Evolutionary conservation across 2,888 invertebrate genomes (phyloP).

Genomic region (Patella pellucida): DNA sequence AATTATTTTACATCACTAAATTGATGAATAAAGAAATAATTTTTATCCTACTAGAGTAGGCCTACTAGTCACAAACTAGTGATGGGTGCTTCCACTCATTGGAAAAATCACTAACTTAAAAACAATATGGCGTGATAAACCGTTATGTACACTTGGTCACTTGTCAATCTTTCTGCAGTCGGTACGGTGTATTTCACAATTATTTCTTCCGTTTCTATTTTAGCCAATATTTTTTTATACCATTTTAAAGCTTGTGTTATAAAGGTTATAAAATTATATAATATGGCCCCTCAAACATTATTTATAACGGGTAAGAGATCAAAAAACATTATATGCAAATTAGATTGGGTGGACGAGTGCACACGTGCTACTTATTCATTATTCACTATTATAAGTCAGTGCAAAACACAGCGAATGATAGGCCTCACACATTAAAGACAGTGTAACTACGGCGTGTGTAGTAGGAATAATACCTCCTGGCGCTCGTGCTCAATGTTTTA

Average conservation of each 20-base stretch:
- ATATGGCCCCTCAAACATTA: constrained; percentile 6
- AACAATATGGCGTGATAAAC: too few species aligned
- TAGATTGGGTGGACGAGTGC: constrained; percentile 35
- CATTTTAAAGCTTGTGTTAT: constrained; percentile 27
- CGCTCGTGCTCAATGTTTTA: constrained; percentile 29
- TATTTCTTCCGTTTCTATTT: neutral
- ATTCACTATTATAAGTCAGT: neutral
- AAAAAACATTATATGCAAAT: constrained; percentile 61
- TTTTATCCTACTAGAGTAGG: too few species aligned
- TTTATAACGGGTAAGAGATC: constrained; percentile 24
- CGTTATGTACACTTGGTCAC: too few species aligned
- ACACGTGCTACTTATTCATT: constrained; percentile 24
- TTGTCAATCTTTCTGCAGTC: neutral
- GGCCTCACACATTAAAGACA: neutral
- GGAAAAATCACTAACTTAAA: too few species aligned
- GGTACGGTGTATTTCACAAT: neutral
- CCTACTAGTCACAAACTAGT: too few species aligned
- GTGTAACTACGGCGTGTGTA: neutral
- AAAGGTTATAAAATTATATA: constrained; percentile 23
- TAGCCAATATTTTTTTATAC: constrained; percentile 28
- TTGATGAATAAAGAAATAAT: too few species aligned
- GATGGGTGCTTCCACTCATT: too few species aligned
- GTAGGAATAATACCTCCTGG: constrained; percentile 19
- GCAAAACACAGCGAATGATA: neutral
- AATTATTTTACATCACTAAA: too few species aligned